A percentile compares a stretch with the other conserved stretches of the same genome.
Evolutionary conservation across 2,888 invertebrate genomes (phyloP).

Genomic region (Agrochola lychnidis): DNA sequence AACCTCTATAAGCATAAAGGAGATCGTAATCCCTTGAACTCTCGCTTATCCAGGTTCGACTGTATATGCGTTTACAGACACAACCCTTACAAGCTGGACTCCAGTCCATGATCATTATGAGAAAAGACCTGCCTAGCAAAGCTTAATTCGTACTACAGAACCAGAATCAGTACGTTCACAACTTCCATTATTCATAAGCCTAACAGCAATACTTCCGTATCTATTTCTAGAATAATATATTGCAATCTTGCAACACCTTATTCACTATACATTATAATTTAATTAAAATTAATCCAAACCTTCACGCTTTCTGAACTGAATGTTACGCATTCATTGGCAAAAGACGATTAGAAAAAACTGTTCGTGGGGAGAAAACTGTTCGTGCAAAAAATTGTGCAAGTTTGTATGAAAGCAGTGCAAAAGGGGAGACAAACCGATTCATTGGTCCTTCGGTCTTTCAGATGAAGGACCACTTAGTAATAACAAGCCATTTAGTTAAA

Average conservation of each 20-base stretch:
- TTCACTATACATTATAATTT: constrained; percentile 40
- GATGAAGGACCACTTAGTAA: background rate
- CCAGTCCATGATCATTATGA: background rate
- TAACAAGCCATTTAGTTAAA: background rate
- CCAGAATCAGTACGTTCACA: background rate
- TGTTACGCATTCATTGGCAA: constrained; percentile 31
- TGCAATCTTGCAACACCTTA: constrained; percentile 16
- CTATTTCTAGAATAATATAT: constrained; percentile 28
- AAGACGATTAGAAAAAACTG: constrained; percentile 1
- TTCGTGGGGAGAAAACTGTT: background rate
- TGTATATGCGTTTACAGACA: background rate
- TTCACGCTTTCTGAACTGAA: constrained; percentile 70
- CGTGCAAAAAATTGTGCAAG: background rate
- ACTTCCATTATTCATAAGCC: constrained; percentile 5
- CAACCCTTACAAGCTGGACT: background rate
- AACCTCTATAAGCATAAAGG: too few species aligned
- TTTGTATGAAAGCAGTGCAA: background rate
- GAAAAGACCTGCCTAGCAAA: background rate
- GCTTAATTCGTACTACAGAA: background rate
- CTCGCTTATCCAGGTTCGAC: too few species aligned
- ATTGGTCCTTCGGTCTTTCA: background rate
- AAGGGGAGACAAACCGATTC: background rate
- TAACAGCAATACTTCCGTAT: constrained; percentile 18
- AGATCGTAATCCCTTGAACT: too few species aligned
- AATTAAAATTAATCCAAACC: constrained; percentile 54